Evolutionary conservation across 1,140 invertebrate genomes (phyloP).

Genomic region (Brachionus paranguensis): DNA sequence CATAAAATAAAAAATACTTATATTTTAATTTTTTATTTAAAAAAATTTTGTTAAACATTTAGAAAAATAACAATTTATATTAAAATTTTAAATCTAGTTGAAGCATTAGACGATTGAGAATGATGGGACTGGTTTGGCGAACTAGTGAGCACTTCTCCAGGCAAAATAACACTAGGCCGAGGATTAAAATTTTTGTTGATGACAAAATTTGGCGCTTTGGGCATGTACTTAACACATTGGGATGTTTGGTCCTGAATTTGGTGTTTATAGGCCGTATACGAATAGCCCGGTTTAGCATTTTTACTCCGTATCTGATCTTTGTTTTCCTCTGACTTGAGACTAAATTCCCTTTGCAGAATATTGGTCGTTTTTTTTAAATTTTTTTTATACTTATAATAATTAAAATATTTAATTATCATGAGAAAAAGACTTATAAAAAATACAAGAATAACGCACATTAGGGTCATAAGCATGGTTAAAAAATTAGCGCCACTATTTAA

Average conservation of each 20-base stretch:
- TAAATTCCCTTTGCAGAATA: background rate
- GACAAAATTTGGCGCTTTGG: background rate
- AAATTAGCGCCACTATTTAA: background rate
- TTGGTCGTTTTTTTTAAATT: conserved; percentile 12
- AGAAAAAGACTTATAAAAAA: background rate
- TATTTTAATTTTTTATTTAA: background rate
- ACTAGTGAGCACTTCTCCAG: background rate
- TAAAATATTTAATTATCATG: conserved; percentile 15
- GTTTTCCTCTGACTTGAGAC: background rate
- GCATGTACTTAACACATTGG: background rate
- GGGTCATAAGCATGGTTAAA: background rate
- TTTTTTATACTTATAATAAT: conserved; percentile 16
- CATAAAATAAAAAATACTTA: background rate
- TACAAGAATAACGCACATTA: background rate
- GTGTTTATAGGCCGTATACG: background rate
- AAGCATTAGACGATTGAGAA: background rate
- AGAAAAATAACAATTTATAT: conserved; percentile 5
- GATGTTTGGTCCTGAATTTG: background rate
- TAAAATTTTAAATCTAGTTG: conserved; percentile 1
- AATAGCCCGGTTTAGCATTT: background rate
- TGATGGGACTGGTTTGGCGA: background rate
- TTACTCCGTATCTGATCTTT: background rate
- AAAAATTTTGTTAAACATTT: background rate
- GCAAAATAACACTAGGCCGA: background rate
- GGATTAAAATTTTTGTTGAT: conserved; percentile 6